Evolutionary conservation across 2,113 vertebrate species (phyloP).

Genomic region (Silurus glanis): DNA sequence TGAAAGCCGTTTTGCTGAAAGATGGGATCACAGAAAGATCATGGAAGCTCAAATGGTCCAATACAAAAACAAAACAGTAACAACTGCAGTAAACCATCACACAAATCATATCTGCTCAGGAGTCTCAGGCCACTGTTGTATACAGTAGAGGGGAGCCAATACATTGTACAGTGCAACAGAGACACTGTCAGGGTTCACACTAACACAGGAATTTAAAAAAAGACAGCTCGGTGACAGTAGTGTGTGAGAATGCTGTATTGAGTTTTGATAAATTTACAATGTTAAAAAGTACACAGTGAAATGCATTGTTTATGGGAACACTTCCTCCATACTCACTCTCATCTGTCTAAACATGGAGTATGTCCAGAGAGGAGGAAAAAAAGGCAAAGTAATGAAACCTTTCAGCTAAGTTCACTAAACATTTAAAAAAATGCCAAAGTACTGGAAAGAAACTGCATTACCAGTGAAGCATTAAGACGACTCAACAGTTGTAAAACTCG

Average conservation of each 20-base stretch:
- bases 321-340: background rate
- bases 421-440: slow-evolving; percentile 50
- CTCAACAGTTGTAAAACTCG: slow-evolving; percentile 53
- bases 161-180: background rate
- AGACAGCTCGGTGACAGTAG: slow-evolving; percentile 2
- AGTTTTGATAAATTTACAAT: slow-evolving; percentile 29
- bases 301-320: background rate
- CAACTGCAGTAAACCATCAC: background rate
- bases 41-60: background rate
- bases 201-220: background rate
- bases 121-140: background rate
- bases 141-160: background rate
- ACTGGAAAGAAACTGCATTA: slow-evolving; percentile 12
- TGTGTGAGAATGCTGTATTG: slow-evolving; percentile 27
- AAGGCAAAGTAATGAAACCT: slow-evolving; percentile 20
- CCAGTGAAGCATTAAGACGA: background rate
- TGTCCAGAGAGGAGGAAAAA: slow-evolving; percentile 30
- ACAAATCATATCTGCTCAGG: background rate
- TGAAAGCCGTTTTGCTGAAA: background rate
- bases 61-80: background rate
- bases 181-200: background rate
- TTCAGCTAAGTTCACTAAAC: slow-evolving; percentile 35
- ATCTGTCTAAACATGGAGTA: background rate
- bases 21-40: background rate
- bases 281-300: slow-evolving; percentile 28